Percentiles rank a stretch among this genome's conserved stretches.
These are phyloP conservation scores for Microctonus brassicae DNA, from an alignment of 2,888 invertebrate species.

Conservation along the genomic window DNA sequence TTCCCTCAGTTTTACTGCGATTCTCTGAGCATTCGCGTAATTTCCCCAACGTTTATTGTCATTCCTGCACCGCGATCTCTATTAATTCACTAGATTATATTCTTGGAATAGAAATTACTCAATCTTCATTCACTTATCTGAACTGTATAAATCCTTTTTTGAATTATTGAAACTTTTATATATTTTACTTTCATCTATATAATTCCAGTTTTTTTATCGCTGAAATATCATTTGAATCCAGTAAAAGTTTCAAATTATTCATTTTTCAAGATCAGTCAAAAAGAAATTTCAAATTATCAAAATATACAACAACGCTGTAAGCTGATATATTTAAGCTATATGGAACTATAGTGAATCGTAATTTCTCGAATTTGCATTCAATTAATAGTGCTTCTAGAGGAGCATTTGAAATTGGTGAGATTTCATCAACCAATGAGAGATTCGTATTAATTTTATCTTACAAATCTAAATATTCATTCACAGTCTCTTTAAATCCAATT, in stretches of 20 bases:
- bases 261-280: background rate
- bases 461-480: background rate
- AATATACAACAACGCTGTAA: background rate
- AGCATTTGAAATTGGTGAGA: background rate
- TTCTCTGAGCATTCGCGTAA: background rate
- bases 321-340: background rate
- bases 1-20: constrained; percentile 2
- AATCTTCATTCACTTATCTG: background rate
- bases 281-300: background rate
- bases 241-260: background rate
- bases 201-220: background rate
- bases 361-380: background rate
- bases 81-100: background rate
- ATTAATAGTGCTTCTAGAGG: background rate
- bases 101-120: background rate
- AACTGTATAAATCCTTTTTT: background rate
- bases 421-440: background rate
- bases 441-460: background rate
- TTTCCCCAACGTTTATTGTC: background rate
- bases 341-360: background rate
- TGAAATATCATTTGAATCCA: background rate
- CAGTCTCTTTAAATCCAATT: background rate
- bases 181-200: background rate
- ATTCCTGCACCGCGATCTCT: background rate
- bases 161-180: background rate